Base-by-base conservation (phyloP, 2,113 vertebrate genomes). In the Burhinus bistriatus region DNA sequence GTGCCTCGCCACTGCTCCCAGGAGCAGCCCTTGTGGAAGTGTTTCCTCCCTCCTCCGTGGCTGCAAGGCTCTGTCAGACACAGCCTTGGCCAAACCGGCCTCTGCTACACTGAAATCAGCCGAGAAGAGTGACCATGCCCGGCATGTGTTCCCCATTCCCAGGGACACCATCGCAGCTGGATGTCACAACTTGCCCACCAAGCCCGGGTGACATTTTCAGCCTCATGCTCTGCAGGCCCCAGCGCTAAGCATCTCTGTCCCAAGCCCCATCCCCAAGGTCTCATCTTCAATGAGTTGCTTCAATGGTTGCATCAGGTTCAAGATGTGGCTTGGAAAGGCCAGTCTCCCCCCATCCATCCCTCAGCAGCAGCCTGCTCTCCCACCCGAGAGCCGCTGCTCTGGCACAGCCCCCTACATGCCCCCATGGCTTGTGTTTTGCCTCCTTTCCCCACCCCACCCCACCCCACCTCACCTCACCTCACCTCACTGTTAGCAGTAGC, bases 121-220 rank as follows among this genome's bases (percentile, higher is more conserved):
- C 5, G 1, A 38, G 57, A 45, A 78, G 49, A 6, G 21, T n/a
- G 29, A 20, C 29, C 0, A 0, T 47, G 66, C 17, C 49, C 2
- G 0, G 15, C 0, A 1, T 1, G 9, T 34, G 2, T 27, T 80
- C 66, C 62, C 3, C 0, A 8, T 18, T 38, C 30, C 58, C 54
- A 13, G 32, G 2, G 44, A 52, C 2, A 2, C 36, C 9, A 3
- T 1, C 1, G 3, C 32, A 34, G 44, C 64, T 61, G 47, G 47
- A 52, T 49, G 25, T 69, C n/a, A 40, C 44, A 32, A 52, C 22
- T 8, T 27, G 4, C 45, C 42, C 57, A 26, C 27, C 34, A 18
- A 38, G 32, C n/a, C 47, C 12, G 2, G 27, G 14, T 3, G 36
- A 75, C 0, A 0, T 49, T 66, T 82, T 34, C 82, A 85, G 70